Evolutionary conservation across 2,888 invertebrate genomes (phyloP), one percentile per base, ranked within the genome.

Genomic region (Clunio marinus): DNA sequence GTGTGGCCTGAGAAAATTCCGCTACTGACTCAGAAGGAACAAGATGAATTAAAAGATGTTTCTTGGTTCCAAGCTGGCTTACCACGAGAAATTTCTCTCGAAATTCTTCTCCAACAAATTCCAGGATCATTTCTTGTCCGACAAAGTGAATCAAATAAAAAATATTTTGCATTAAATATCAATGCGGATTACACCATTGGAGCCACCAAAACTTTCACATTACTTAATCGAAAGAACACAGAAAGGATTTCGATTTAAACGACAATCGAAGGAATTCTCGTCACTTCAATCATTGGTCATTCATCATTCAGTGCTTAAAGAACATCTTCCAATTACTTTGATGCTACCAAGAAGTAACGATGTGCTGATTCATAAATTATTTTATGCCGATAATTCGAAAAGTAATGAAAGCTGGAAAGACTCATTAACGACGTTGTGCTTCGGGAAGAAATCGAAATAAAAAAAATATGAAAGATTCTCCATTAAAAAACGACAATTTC

Each of bases 21-120:
- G 37, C 22, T 41, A 27, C 20, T 62, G 25, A 8, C 62, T 15
- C 24, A 41, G n/a, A 24, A 25, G n/a, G 85, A 85, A 75, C 91
- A 92, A 76, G 92, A 92, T 71, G 89, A 91, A 74, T 84, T 93
- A 69, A 83, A 92, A 58, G 86, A 89, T 71, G 94, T 95, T 59
- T 91, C 95, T 7, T 96, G 96, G 96, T 96, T 94, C 80, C 96
- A 96, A 79, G 94, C 95, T 65, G 96, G 96, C 17, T 94, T 96
- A 74, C 96, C 96, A 4, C 85, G 96, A 83, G 96, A 87, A 79
- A 93, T 95, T 74, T 95, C 96, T 7, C 80, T 96, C 73, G 95
- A 96, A 79, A 93, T 96, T 73, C 82, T 97, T 72, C 86, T 87
- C 71, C 88, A 91, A 72, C 93, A 95, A 80, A 89, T 90, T 71